Percentiles rank a stretch among this genome's conserved stretches.
phyloP scores from a whole-genome alignment of 2,888 invertebrate genomes.

The Ophioninae sp. region DNA sequence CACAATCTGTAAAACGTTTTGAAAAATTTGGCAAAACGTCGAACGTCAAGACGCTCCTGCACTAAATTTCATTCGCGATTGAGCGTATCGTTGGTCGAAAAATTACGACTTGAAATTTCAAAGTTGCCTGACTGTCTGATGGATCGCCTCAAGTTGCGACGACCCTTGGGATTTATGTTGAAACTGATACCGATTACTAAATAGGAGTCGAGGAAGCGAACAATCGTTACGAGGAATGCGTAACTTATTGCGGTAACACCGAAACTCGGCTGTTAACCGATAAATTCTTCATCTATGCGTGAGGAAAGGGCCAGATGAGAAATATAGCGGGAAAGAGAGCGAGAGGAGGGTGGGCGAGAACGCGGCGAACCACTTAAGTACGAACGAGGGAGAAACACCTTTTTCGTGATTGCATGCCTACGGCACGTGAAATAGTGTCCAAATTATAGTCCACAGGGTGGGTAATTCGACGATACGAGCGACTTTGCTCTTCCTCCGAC shows the following conservation, averaged over 20 bases:
- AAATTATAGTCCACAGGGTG: slow-evolving; percentile 76
- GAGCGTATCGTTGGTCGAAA: no score
- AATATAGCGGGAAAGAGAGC: not conserved
- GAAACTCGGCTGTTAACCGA: slow-evolving; percentile 69
- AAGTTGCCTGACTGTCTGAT: no score
- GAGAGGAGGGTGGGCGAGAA: slow-evolving; percentile 7
- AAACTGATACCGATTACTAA: not conserved
- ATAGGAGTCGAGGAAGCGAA: slow-evolving; percentile 15
- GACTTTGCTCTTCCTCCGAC: slow-evolving; percentile 39
- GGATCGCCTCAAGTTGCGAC: not conserved
- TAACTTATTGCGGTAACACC: slow-evolving; percentile 47
- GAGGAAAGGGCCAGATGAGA: not conserved
- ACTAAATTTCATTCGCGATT: no score
- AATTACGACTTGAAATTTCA: no score
- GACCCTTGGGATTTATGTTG: not conserved
- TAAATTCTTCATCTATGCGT: slow-evolving; percentile 78
- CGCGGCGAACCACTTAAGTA: slow-evolving; percentile 51
- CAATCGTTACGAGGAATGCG: slow-evolving; percentile 16
- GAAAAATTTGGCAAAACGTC: no score
- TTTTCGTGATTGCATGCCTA: slow-evolving; percentile 78
- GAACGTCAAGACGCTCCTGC: no score
- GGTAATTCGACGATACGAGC: slow-evolving; percentile 73
- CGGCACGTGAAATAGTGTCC: slow-evolving; percentile 76
- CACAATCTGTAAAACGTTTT: no score
- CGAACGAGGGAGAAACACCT: slow-evolving; percentile 71